Evolutionary conservation across 2,888 invertebrate genomes (phyloP).

Genomic region (Toxonevra muliebris): DNA sequence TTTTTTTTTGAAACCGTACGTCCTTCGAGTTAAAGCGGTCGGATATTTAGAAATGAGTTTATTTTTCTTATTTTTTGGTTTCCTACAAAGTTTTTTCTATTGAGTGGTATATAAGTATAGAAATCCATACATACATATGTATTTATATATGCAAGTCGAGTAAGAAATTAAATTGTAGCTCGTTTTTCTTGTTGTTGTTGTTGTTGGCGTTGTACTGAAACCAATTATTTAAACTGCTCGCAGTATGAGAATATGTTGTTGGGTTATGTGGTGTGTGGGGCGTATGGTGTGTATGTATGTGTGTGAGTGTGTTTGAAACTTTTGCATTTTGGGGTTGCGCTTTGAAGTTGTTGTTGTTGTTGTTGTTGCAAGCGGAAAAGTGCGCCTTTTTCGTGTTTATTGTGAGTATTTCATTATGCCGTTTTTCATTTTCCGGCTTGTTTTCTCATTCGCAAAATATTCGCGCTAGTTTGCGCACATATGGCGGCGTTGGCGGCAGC

Average conservation of each 20-base stretch:
- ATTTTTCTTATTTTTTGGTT: neutral
- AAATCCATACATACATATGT: neutral
- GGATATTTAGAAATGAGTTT: too few species aligned
- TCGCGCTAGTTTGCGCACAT: neutral
- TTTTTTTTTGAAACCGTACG: too few species aligned
- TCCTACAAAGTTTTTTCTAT: slow-evolving; percentile 7
- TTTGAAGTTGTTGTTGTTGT: neutral
- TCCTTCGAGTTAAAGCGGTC: too few species aligned
- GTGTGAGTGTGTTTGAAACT: neutral
- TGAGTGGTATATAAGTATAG: slow-evolving; percentile 5
- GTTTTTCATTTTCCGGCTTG: slow-evolving; percentile 9
- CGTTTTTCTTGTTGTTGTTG: slow-evolving; percentile 15
- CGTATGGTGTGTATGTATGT: slow-evolving; percentile 7
- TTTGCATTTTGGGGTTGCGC: slow-evolving; percentile 11
- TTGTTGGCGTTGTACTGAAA: neutral
- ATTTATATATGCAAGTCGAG: neutral
- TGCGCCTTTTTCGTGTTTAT: slow-evolving; percentile 17
- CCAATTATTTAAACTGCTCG: slow-evolving; percentile 15
- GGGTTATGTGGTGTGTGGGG: slow-evolving; percentile 6
- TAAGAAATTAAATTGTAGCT: slow-evolving; percentile 25
- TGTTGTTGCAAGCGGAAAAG: slow-evolving; percentile 3
- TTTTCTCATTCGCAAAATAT: neutral
- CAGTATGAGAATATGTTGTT: neutral
- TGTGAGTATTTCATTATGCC: slow-evolving; percentile 10
- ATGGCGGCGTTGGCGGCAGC: slow-evolving; percentile 3